These are phyloP conservation scores for Labeo calbasu DNA, from an alignment of 2,797 vertebrate genomes.

Conservation along the genomic window DNA sequence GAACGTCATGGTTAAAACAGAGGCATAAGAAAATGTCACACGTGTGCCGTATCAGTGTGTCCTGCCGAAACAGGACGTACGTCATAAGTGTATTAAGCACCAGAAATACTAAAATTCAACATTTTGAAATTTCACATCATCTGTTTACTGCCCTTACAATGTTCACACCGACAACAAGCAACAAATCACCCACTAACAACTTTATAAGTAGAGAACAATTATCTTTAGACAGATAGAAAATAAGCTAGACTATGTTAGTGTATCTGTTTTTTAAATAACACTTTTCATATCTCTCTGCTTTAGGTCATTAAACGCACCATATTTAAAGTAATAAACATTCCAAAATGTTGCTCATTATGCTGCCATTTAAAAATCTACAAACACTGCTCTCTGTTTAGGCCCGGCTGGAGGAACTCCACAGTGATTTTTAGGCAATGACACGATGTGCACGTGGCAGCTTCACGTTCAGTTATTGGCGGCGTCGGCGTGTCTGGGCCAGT, in stretches of 20 bases:
- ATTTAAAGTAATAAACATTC: constrained; percentile 63
- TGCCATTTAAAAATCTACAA: constrained; percentile 56
- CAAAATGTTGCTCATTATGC: constrained; percentile 62
- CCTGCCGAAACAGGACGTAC: constrained; percentile 62
- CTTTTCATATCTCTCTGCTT: constrained; percentile 57
- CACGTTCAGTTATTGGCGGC: constrained; percentile 90
- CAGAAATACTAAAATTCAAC: constrained; percentile 65
- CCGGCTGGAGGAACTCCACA: not conserved
- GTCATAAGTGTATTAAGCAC: constrained; percentile 54
- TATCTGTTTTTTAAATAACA: constrained; percentile 37
- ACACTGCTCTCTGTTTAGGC: constrained; percentile 36
- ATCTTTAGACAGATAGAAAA: constrained; percentile 78
- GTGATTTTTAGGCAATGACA: constrained; percentile 57
- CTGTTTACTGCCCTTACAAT: constrained; percentile 63
- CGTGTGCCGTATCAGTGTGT: constrained; percentile 65
- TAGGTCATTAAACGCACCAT: constrained; percentile 59
- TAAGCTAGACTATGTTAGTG: constrained; percentile 64
- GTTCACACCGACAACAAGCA: constrained; percentile 51
- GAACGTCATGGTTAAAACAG: constrained; percentile 70
- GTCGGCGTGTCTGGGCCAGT: constrained; percentile 93
- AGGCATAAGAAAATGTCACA: constrained; percentile 65
- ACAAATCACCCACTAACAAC: constrained; percentile 65
- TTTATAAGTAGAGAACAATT: constrained; percentile 73
- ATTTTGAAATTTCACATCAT: constrained; percentile 69
- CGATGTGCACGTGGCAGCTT: constrained; percentile 2